phyloP scores from a whole-genome alignment of 53 echinoderm and acorn worm genomes.

The Pentamera pediparva region DNA sequence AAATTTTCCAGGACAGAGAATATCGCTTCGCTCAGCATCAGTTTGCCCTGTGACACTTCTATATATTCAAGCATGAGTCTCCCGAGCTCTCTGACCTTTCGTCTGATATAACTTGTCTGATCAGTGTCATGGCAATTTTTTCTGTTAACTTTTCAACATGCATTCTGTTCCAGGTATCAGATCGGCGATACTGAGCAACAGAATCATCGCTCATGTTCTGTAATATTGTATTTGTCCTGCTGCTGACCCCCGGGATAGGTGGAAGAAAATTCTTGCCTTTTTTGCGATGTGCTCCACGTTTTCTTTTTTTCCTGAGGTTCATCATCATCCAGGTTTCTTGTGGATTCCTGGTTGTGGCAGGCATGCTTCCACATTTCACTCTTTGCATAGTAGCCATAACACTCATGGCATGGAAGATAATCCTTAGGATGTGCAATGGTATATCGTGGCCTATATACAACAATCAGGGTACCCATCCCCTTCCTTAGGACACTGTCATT shows the following conservation, averaged over 20 bases:
- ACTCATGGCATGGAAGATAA: conserved; percentile 50
- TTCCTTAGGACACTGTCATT: conserved; percentile 46
- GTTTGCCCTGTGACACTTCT: conserved; percentile 34
- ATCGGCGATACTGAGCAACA: no score
- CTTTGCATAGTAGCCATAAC: conserved; percentile 56
- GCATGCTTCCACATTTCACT: conserved; percentile 60
- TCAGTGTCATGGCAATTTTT: conserved; percentile 40
- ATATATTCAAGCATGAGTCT: conserved; percentile 38
- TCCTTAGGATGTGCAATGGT: conserved; percentile 25
- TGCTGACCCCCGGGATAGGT: conserved; percentile 7
- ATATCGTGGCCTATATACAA: conserved; percentile 45
- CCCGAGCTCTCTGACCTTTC: conserved; percentile 41
- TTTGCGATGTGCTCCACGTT: no score
- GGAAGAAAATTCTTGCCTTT: conserved; percentile 33
- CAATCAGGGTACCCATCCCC: conserved; percentile 42
- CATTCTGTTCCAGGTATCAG: no score
- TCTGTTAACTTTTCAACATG: no score
- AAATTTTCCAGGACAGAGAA: conserved; percentile 56
- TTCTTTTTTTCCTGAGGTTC: conserved; percentile 33
- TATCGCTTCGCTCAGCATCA: conserved; percentile 37
- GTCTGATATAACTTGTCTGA: conserved; percentile 40
- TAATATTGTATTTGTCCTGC: conserved; percentile 33
- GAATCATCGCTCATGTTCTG: no score
- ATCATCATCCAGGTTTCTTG: conserved; percentile 4
- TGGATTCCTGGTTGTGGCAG: conserved; percentile 22